Conservation (phyloP, 2,797 vertebrate species). For the Hoplostethus atlanticus region DNA sequence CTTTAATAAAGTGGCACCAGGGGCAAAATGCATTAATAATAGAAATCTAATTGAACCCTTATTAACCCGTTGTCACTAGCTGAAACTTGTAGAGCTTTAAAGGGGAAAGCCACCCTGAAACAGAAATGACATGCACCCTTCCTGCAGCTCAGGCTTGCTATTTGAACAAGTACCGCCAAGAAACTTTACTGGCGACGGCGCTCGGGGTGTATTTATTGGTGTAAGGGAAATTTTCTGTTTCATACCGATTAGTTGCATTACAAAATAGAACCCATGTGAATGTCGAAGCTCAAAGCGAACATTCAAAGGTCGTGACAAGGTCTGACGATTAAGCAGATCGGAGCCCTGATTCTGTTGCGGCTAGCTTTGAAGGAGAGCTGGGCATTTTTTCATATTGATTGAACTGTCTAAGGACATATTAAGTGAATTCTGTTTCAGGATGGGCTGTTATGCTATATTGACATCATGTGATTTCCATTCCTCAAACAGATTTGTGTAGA, state of each 20-base stretch:
- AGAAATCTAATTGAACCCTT: constrained; percentile 39
- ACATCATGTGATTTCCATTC: too few species aligned
- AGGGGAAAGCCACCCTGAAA: constrained; percentile 26
- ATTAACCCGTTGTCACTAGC: constrained; percentile 17
- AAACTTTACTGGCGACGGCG: too few species aligned
- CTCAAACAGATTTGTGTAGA: neutral
- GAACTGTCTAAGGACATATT: too few species aligned
- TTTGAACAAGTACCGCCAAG: too few species aligned
- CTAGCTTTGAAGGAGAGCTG: neutral
- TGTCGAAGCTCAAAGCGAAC: constrained; percentile 28
- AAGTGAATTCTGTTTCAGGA: too few species aligned
- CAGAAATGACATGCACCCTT: neutral
- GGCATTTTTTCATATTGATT: constrained; percentile 4
- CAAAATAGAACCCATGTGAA: constrained; percentile 33
- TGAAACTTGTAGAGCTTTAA: constrained; percentile 11
- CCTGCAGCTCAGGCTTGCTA: too few species aligned
- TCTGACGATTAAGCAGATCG: constrained; percentile 46
- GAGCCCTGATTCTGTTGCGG: constrained; percentile 3
- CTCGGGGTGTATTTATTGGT: too few species aligned
- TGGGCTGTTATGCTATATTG: too few species aligned
- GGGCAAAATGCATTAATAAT: constrained; percentile 53
- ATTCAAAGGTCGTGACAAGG: constrained; percentile 32
- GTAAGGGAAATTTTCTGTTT: neutral
- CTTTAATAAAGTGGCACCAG: constrained; percentile 33
- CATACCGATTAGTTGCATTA: constrained; percentile 20